Evolutionary conservation across 1,140 invertebrate species (phyloP), one percentile per base, ranked within the genome.

Genomic region (Orius insidiosus): DNA sequence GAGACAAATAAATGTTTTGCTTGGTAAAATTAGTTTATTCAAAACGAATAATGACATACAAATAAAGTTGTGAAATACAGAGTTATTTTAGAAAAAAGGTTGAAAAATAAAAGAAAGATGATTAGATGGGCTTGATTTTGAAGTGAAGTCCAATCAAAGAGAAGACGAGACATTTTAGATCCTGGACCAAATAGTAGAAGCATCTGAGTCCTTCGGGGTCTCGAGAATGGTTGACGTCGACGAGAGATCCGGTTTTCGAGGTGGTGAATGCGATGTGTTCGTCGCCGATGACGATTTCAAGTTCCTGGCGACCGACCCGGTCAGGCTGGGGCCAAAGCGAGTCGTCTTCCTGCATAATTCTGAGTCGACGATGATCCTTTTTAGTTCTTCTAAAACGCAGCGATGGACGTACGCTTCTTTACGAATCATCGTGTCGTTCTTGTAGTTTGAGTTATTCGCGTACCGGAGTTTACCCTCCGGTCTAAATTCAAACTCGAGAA

Each of bases 241-340:
- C 81, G 5, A 99, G 63, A 2, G 94, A 98, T 7, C 96, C 96
- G 55, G 97, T 99, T 67, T 99, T 99, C 0, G 92, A 96, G 10
- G 96, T 99, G 13, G 93, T 98, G 62, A 99, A 99, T 0, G 94
- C 98, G 59, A 99, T 98, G 60, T 99, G n/a, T 63, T 99, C 95
- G 66, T 98, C 92, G 14, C 92, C 94, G 61, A 97, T 93, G 0
- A 99, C 89, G 60, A 99, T 98, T 68, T 99, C 96, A 47, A 99
- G 64, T 63, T 99, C 96, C 75, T 97, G 85, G 59, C 94, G 74
- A 3, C 96, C 96, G 53, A 99, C 90, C 47, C 92, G 69, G 62
- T 97, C 92, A 18, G 92, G 89, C 58, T 87, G 85, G 31, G 92
- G 92, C 96, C 96, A 99, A 5, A 93, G 63, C 2, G 83, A 78